Evolutionary conservation across 2,888 invertebrate species (phyloP), one percentile per base, ranked within the genome.

Genomic region (Sarcophaga variegata): DNA sequence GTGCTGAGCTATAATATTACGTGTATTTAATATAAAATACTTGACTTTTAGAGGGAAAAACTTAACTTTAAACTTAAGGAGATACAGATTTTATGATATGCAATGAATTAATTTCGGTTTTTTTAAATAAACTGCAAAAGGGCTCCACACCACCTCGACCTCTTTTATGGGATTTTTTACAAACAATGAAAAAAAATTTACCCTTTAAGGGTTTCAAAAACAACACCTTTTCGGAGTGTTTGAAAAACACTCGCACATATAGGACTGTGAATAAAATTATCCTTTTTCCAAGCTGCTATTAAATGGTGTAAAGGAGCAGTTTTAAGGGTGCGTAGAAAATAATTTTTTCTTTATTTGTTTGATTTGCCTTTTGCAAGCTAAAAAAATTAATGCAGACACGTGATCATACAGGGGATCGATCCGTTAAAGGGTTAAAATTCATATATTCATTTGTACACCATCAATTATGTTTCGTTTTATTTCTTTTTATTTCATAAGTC

Each of bases 391-490:
- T 72, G 75, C 67, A 76, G 76, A 69, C 87, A 87, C 84, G 87
- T 87, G 87, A 87, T 87, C 84, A 49, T 67, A 60, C 37, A 22
- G 17, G 37, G 76, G 81, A 87, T 87, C 87, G 63, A 12, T 20
- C 75, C 78, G 66, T 66, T 62, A 80, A 83, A 81, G 86, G 86
- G 85, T 88, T 86, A 85, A 80, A 71, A 22, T 20, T 5, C 6
- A 14, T 22, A 81, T 45, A 47, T 45, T 81, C 14, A n/a, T 63
- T 67, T 62, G 75, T 54, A 76, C 77, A 88, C 89, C 89, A 89
- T 88, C 86, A 89, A 89, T 88, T 89, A 89, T 79, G 64, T 80
- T 66, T 78, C 66, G 74, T 78, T 59, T 79, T 37, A 37, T 54
- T 25, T 72, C 4, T 54, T 49, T 49, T 54, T 14, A 14, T 72